Percentiles rank a stretch among this genome's conserved stretches.
Conservation (phyloP, 2,797 vertebrate species). For the Chloroceryle amazona region DNA sequence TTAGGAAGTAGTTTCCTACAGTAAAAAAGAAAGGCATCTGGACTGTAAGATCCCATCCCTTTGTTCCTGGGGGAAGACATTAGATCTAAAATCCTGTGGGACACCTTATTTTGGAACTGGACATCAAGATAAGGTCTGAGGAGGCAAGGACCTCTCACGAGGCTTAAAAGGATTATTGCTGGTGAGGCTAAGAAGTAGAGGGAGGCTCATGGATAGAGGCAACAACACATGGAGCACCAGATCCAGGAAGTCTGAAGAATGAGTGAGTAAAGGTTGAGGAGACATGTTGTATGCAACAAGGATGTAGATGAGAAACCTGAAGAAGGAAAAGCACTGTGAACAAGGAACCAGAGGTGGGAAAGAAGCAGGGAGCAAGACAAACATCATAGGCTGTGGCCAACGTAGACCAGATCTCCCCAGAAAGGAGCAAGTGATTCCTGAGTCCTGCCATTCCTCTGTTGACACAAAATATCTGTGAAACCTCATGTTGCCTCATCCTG, state of each 20-base stretch:
- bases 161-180: not conserved
- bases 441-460: not conserved
- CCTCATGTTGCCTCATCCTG: not conserved
- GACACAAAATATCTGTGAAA: not conserved
- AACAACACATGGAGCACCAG: not conserved
- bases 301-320: not conserved
- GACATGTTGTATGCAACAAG: not conserved
- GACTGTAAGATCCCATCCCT: not conserved
- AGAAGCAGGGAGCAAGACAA: not conserved
- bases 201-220: not conserved
- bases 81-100: not conserved
- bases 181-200: not conserved
- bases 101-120: not conserved
- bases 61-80: not conserved
- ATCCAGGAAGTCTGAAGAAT: not conserved
- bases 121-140: not conserved
- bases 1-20: not conserved
- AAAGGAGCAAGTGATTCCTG: not conserved
- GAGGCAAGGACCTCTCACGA: not conserved
- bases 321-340: not conserved
- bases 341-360: not conserved
- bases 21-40: not conserved
- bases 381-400: not conserved
- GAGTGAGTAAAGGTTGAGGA: not conserved
- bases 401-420: not conserved